These are phyloP conservation scores for Ascidia mentula DNA, from an alignment of 23 tunicate species.

Conservation along the genomic window DNA sequence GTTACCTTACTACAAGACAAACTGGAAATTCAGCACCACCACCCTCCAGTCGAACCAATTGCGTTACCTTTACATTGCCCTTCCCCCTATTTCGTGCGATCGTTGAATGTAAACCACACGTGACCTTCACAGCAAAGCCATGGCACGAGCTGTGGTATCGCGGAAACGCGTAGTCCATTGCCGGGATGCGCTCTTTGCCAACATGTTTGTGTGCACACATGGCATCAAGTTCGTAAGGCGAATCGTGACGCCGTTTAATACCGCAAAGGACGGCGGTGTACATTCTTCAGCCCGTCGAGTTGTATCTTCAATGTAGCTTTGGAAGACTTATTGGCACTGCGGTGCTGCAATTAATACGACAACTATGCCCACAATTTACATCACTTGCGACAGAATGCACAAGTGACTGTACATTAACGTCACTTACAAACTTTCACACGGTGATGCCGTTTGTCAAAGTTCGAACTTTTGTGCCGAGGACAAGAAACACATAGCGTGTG, in stretches of 20 bases:
- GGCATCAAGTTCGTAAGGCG: neutral
- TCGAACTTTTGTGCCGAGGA: too few species aligned
- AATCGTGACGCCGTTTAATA: neutral
- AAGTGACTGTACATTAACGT: too few species aligned
- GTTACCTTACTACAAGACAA: neutral
- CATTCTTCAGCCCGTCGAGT: too few species aligned
- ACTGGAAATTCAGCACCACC: neutral
- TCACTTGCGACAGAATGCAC: too few species aligned
- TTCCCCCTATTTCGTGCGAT: neutral
- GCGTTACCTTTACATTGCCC: neutral
- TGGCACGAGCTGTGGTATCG: neutral
- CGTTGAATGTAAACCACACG: neutral
- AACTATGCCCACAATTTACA: too few species aligned
- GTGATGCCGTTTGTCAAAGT: too few species aligned
- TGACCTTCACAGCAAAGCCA: neutral
- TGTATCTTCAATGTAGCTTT: too few species aligned
- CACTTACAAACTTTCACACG: too few species aligned
- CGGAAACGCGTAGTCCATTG: neutral
- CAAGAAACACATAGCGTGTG: neutral
- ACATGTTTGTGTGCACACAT: neutral
- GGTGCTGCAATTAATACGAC: too few species aligned
- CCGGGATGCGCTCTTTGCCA: slow-evolving; percentile 4
- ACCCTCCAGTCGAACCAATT: neutral
- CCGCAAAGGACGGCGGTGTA: neutral
- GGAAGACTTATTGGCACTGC: too few species aligned